Evolutionary conservation across 2,797 vertebrate genomes (phyloP).

Genomic region (Hippoglossus hippoglossus): DNA sequence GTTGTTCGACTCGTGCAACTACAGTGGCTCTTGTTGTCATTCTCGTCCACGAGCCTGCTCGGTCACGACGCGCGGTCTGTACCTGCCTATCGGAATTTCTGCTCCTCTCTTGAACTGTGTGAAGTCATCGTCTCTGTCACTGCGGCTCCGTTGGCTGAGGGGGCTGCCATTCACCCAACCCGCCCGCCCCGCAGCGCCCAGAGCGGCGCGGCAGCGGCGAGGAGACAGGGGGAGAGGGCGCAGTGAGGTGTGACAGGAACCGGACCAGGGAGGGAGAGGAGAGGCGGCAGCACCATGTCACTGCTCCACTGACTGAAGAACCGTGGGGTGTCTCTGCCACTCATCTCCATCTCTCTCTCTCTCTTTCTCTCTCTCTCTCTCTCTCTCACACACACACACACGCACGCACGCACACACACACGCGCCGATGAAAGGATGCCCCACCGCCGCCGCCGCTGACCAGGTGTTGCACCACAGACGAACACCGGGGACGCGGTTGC

Average conservation of each 20-base stretch:
- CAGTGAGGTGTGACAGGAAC: conserved; percentile 55
- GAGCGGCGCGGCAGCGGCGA: conserved; percentile 62
- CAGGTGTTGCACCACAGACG: conserved; percentile 71
- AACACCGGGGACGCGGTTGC: conserved; percentile 32
- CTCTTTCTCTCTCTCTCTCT: neutral
- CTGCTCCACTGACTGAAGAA: conserved; percentile 36
- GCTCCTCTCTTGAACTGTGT: conserved; percentile 19
- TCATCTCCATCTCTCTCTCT: neutral
- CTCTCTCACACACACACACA: neutral
- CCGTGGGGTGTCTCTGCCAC: conserved; percentile 21
- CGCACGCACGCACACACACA: neutral
- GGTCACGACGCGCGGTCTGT: conserved; percentile 43
- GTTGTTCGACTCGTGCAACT: conserved; percentile 8
- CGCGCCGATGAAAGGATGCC: conserved; percentile 65
- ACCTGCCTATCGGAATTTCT: conserved; percentile 57
- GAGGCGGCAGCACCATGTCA: conserved; percentile 4
- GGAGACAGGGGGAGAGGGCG: conserved; percentile 47
- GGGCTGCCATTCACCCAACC: conserved; percentile 47
- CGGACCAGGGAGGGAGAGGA: conserved; percentile 48
- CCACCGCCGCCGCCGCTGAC: conserved; percentile 54
- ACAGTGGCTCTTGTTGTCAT: conserved; percentile 30
- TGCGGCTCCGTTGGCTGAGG: conserved; percentile 41
- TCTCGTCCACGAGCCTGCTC: conserved; percentile 39
- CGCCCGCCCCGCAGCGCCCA: conserved; percentile 57
- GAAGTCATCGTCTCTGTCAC: conserved; percentile 40